These are phyloP conservation scores for Pygoscelis antarcticus DNA, from an alignment of 2,113 vertebrate species.

Conservation along the genomic window DNA sequence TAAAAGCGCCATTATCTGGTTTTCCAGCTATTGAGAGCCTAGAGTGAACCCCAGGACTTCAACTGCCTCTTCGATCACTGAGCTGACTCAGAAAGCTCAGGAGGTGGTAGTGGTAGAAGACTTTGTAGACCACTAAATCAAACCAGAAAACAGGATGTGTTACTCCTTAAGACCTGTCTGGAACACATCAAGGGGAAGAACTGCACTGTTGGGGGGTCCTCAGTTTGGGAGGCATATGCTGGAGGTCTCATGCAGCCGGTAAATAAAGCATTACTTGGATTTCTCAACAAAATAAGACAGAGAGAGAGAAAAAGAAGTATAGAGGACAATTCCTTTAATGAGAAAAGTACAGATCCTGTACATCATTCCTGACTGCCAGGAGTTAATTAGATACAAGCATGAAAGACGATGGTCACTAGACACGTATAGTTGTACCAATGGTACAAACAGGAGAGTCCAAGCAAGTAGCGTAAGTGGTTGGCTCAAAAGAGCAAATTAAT, in stretches of 20 bases:
- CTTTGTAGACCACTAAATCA: conserved; percentile 45
- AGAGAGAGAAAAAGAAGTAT: background rate
- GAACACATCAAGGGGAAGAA: conserved; percentile 12
- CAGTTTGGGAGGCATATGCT: background rate
- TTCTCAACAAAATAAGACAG: background rate
- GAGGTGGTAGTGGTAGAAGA: background rate
- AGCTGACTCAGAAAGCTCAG: conserved; percentile 1
- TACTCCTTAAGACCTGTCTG: conserved; percentile 23
- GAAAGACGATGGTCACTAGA: background rate
- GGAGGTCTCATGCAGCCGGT: background rate
- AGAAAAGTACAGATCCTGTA: background rate
- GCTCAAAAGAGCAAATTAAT: conserved; percentile 55
- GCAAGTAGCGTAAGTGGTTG: background rate
- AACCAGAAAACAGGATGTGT: background rate
- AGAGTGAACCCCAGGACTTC: background rate
- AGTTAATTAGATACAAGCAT: background rate
- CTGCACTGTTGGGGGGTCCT: background rate
- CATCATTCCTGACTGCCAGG: background rate
- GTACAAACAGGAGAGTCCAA: background rate
- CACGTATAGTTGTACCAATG: background rate
- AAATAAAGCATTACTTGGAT: conserved; percentile 2
- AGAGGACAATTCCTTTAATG: background rate
- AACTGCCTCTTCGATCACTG: background rate
- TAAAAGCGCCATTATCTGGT: conserved; percentile 11
- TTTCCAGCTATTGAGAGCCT: background rate